These are phyloP conservation scores for Lampropteryx suffumata DNA, from an alignment of 2,888 invertebrate species.

Conservation along the genomic window DNA sequence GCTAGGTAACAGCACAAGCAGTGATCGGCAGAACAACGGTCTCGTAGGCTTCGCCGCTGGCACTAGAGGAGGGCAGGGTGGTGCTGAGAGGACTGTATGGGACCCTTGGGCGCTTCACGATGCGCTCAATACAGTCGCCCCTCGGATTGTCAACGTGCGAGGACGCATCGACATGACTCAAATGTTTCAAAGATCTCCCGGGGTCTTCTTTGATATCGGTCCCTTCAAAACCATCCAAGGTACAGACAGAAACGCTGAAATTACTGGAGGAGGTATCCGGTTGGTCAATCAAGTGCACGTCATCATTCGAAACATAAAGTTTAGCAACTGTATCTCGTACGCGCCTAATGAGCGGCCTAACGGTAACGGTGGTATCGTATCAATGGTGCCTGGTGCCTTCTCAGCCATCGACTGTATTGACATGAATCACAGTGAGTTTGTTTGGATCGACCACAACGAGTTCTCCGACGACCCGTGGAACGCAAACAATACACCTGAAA, in stretches of 20 bases:
- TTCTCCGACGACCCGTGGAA: conserved; percentile 26
- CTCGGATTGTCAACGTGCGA: not conserved
- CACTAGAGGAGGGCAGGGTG: conserved; percentile 5
- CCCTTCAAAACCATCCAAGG: conserved; percentile 14
- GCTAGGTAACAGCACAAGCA: not conserved
- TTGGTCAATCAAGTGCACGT: conserved; percentile 13
- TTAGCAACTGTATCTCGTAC: conserved; percentile 11
- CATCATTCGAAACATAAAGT: conserved; percentile 19
- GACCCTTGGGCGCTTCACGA: conserved; percentile 11
- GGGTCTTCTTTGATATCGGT: conserved; percentile 3
- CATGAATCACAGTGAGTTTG: not conserved
- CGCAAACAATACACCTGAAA: not conserved
- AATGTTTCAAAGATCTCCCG: conserved; percentile 7
- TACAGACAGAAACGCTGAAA: conserved; percentile 11
- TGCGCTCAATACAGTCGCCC: conserved; percentile 2
- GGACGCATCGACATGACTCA: conserved; percentile 14
- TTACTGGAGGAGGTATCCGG: conserved; percentile 14
- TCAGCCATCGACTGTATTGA: conserved; percentile 7
- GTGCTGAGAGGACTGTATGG: conserved; percentile 1
- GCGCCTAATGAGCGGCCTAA: conserved; percentile 17
- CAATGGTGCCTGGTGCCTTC: conserved; percentile 5
- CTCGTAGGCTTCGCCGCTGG: conserved; percentile 7
- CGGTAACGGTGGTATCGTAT: conserved; percentile 19
- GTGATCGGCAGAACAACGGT: not conserved
- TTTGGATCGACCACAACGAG: conserved; percentile 21